Base-by-base conservation (phyloP, 2,797 vertebrate species). In the Okamejei kenojei region DNA sequence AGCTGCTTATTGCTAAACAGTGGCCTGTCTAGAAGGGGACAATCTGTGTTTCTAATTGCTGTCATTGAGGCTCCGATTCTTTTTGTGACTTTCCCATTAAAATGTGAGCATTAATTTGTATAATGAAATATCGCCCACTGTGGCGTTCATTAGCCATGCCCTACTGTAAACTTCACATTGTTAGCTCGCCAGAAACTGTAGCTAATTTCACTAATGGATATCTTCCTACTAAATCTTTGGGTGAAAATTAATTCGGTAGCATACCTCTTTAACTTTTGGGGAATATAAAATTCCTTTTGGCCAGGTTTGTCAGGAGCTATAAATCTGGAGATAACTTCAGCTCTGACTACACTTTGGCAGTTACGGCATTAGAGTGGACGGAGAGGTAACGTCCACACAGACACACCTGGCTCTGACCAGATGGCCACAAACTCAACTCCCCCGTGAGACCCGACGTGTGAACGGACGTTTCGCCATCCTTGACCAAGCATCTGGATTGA, bases 41-140 rank as follows among this genome's bases (percentile, higher is more conserved):
- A 99, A 99, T 99, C 98, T 99, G 99, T 98, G 98, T 98, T 98
- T 99, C 99, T 99, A 99, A 99, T 99, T 99, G 99, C 99, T 99
- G 99, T 99, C 99, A 99, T 98, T 98, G 98, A 98, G 98, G 98
- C 98, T 98, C 97, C 98, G 99, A 99, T 99, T 99, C 99, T 99
- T 99, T 99, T 99, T 98, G 98, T 99, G 99, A 99, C 99, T 99
- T 99, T 99, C 98, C 99, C 98, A 99, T 99, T 99, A 99, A 99
- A 99, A 99, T 99, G 99, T 99, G 98, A 99, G 98, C 99, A 99
- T 99, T 99, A 99, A 99, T 99, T 99, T 99, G 98, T 99, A 99
- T 99, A 99, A 99, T 99, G 99, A 99, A 99, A 99, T 99, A 99
- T 99, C 98, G 98, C 98, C 98, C 98, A 97, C 98, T 98, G 98